Evolutionary conservation across 1,140 invertebrate genomes (phyloP).

Genomic region (Akabosia matsudoensis): DNA sequence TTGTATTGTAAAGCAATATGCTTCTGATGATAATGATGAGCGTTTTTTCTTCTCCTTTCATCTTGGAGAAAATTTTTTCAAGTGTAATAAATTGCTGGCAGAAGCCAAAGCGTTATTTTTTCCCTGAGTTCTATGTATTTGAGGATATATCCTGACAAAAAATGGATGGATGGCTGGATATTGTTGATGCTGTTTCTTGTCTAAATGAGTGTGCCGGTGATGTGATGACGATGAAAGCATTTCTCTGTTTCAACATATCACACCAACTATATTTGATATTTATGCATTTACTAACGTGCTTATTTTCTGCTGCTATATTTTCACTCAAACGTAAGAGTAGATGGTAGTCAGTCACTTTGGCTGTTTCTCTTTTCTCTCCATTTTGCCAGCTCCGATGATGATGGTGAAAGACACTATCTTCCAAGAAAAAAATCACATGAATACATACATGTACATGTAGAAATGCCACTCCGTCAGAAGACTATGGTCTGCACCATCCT

Average conservation of each 20-base stretch:
- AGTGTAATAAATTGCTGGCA: constrained; percentile 47
- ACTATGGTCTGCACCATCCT: neutral
- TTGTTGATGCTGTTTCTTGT: neutral
- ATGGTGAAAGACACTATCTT: constrained; percentile 21
- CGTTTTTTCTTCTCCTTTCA: neutral
- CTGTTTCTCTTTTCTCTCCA: constrained; percentile 3
- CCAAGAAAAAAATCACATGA: neutral
- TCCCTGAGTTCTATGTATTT: constrained; percentile 1
- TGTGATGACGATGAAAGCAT: constrained; percentile 21
- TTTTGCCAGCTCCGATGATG: neutral
- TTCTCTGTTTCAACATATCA: neutral
- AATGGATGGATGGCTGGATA: constrained; percentile 5
- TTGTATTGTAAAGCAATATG: constrained; percentile 4
- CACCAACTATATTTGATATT: neutral
- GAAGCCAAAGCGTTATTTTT: neutral
- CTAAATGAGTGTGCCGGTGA: neutral
- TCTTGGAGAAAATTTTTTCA: constrained; percentile 37
- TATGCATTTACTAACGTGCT: neutral
- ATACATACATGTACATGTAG: neutral
- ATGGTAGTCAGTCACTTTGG: neutral
- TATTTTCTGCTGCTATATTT: constrained; percentile 1
- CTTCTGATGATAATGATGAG: constrained; percentile 13
- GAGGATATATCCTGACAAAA: constrained; percentile 20
- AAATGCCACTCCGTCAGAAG: neutral
- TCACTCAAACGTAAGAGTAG: neutral